These are phyloP conservation scores for Sebastes oblongus DNA, from an alignment of 2,797 vertebrate genomes.

Conservation along the genomic window DNA sequence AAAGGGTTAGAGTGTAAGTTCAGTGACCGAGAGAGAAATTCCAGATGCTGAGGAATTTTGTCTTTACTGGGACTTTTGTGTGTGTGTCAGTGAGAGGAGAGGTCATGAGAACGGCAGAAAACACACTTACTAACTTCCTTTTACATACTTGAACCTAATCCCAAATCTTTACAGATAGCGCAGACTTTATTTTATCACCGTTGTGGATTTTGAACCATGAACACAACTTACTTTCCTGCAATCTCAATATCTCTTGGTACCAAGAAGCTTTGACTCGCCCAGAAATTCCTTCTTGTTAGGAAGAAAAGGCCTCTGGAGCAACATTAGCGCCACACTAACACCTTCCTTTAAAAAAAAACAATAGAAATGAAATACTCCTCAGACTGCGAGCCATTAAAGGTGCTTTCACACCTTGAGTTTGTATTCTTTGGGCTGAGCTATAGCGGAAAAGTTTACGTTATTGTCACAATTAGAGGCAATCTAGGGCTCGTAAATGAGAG, in stretches of 20 bases:
- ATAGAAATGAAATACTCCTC: background rate
- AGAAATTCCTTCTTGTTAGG: background rate
- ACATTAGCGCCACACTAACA: background rate
- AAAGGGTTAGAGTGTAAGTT: slow-evolving; percentile 36
- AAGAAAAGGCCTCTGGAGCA: background rate
- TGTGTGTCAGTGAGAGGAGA: slow-evolving; percentile 52
- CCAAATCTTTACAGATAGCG: background rate
- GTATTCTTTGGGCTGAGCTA: slow-evolving; percentile 4
- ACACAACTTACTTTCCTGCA: background rate
- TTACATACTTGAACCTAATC: background rate
- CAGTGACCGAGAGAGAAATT: slow-evolving; percentile 62
- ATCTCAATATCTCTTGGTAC: background rate
- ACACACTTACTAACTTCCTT: background rate
- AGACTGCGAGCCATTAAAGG: background rate
- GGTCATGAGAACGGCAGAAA: slow-evolving; percentile 80
- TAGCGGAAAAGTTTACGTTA: slow-evolving; percentile 33
- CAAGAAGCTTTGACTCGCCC: background rate
- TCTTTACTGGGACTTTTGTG: slow-evolving; percentile 59
- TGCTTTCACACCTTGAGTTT: background rate
- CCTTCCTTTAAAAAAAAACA: background rate
- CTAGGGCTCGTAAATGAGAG: background rate
- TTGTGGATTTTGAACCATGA: background rate
- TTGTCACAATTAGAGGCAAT: background rate
- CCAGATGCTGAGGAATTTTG: slow-evolving; percentile 70
- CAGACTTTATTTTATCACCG: background rate